Base-by-base conservation (phyloP, 2,797 vertebrate genomes). In the Diplodus puntazzo region DNA sequence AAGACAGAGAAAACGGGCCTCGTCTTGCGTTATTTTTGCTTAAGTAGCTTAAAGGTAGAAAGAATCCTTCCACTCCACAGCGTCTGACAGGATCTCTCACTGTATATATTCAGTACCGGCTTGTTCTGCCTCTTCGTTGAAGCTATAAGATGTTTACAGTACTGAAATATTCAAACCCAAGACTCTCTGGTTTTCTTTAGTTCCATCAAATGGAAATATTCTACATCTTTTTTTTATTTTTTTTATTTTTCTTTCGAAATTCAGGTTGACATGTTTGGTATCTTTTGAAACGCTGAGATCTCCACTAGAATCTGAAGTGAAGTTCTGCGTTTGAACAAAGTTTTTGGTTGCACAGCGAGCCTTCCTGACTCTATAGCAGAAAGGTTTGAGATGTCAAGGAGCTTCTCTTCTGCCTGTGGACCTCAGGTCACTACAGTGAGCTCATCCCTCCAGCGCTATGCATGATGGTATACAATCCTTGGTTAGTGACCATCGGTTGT, bases 121-220 rank as follows among this genome's bases (percentile, higher is more conserved):
- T 25, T 18, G 46, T 53, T 63, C 48, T 3, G n/a, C 6, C 27
- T 57, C 42, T 55, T 64, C 5, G 57, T 55, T 8, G 46, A 81
- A 43, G 70, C n/a, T 62, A 45, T 43, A 54, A 21, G 23, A 77
- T 63, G 55, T 77, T 81, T 76, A 76, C 16, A 20, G 21, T 34
- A 48, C 23, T 70, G 46, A 81, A 75, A 73, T 69, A 61, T 69
- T 79, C 34, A 71, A 71, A 69, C 27, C 17, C n/a, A 68, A 63
- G 13, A n/a, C n/a, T 55, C 3, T 7, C 17, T 7, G 16, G 30
- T 76, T 39, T 52, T 73, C 34, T 72, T 14, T 30, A n/a, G 17
- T 69, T 68, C 43, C 34, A 16, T 50, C 65, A 71, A 79, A 79
- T 46, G 11, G 34, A 69, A 82, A 73, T 67, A 48, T 61, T 61